phyloP scores from a whole-genome alignment of 2,888 invertebrate species.

The Trileptium ribeirensis region DNA sequence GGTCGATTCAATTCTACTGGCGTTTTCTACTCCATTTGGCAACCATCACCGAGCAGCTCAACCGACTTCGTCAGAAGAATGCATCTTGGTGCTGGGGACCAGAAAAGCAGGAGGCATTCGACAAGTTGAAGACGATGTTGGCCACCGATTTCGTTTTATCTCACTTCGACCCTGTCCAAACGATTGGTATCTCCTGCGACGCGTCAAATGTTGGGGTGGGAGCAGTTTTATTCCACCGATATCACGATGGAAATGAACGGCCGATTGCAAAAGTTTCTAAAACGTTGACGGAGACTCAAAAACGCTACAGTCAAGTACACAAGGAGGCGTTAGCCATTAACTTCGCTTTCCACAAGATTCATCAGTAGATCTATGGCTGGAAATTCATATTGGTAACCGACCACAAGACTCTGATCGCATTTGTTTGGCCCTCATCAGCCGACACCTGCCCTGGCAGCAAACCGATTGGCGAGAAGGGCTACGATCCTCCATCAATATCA shows the following conservation, averaged over 20 bases:
- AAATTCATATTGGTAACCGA: slow-evolving; percentile 33
- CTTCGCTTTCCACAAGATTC: slow-evolving; percentile 36
- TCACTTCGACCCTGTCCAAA: neutral
- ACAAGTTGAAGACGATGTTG: neutral
- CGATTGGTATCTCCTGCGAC: slow-evolving; percentile 1
- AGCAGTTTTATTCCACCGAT: slow-evolving; percentile 29
- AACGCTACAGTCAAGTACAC: slow-evolving; percentile 37
- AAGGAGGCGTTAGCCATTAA: slow-evolving; percentile 38
- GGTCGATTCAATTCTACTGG: neutral
- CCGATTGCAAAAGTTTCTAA: slow-evolving; percentile 39
- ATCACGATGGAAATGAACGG: slow-evolving; percentile 26
- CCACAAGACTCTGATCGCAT: slow-evolving; percentile 31
- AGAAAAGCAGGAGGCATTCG: neutral
- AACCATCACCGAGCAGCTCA: neutral
- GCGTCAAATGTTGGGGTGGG: slow-evolving; percentile 19
- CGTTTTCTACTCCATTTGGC: neutral
- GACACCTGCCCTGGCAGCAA: slow-evolving; percentile 24
- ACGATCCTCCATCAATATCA: slow-evolving; percentile 4
- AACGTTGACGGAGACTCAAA: slow-evolving; percentile 33
- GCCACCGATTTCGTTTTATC: neutral
- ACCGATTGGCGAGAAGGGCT: slow-evolving; percentile 28
- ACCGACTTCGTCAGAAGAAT: neutral
- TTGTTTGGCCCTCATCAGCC: slow-evolving; percentile 28
- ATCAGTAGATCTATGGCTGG: slow-evolving; percentile 38
- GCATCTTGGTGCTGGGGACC: neutral